These are phyloP conservation scores for Microtus obscurus DNA, from an alignment of 2,797 vertebrate species.

Conservation along the genomic window DNA sequence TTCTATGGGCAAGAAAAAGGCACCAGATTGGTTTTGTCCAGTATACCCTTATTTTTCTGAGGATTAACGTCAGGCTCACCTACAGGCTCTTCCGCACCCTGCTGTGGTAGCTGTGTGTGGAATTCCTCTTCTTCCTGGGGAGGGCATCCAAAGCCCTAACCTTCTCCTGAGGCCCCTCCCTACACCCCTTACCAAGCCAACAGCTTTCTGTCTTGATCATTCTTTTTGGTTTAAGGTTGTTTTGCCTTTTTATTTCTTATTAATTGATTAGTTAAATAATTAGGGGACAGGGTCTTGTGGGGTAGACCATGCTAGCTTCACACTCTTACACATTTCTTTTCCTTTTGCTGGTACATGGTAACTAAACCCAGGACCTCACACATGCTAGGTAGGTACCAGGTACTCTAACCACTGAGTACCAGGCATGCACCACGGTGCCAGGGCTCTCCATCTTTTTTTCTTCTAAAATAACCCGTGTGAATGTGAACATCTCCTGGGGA, in stretches of 20 bases:
- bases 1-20: slow-evolving; percentile 11
- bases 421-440: neutral
- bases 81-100: neutral
- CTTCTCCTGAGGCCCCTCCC: neutral
- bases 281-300: neutral
- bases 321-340: neutral
- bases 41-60: neutral
- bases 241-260: neutral
- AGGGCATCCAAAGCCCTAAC: neutral
- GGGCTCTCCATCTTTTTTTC: neutral
- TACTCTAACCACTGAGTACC: neutral
- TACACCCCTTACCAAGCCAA: neutral
- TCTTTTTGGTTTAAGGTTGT: slow-evolving; percentile 17
- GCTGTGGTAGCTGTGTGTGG: neutral
- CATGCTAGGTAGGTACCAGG: too few relatives aligned
- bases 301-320: neutral
- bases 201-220: neutral
- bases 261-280: neutral
- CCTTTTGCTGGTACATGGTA: neutral
- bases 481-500: neutral
- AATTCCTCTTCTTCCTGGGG: neutral
- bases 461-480: neutral
- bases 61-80: neutral
- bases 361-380: neutral
- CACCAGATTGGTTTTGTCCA: neutral